Percentiles rank a stretch among this genome's conserved stretches.
Evolutionary conservation across 1,140 invertebrate genomes (phyloP).

Genomic region (Helicoverpa zea): DNA sequence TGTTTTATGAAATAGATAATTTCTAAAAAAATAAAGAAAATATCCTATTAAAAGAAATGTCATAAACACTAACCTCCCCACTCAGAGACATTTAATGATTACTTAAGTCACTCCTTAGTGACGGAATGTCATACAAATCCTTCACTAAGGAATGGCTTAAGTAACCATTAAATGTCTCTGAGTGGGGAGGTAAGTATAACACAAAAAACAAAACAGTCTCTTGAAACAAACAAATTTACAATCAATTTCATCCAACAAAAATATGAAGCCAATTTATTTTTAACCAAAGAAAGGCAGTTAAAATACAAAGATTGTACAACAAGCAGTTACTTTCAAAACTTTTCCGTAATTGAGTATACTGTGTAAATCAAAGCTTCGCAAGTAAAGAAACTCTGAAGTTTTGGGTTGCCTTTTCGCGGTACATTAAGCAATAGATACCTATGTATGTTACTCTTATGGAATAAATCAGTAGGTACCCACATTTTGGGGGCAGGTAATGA

Average conservation of each 20-base stretch:
- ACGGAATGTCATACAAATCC: no score
- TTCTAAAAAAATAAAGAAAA: not conserved
- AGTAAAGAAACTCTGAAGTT: slow-evolving; percentile 30
- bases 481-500: not conserved
- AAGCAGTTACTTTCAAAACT: slow-evolving; percentile 36
- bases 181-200: no score
- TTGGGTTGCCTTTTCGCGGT: slow-evolving; percentile 28
- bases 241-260: not conserved
- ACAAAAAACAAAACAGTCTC: not conserved
- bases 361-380: slow-evolving; percentile 28
- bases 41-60: no score
- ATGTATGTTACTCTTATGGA: slow-evolving; percentile 24
- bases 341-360: slow-evolving; percentile 34
- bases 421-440: slow-evolving; percentile 23
- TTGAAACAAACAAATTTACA: not conserved
- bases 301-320: slow-evolving; percentile 6
- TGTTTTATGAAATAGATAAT: not conserved
- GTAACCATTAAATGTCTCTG: no score
- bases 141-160: no score
- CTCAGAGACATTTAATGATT: no score
- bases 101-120: no score
- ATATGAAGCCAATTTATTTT: not conserved
- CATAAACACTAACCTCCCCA: no score
- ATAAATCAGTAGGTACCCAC: slow-evolving; percentile 9
- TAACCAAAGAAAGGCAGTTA: not conserved